Conservation (phyloP, 1,140 invertebrate genomes). For the Parapsyche elsis region DNA sequence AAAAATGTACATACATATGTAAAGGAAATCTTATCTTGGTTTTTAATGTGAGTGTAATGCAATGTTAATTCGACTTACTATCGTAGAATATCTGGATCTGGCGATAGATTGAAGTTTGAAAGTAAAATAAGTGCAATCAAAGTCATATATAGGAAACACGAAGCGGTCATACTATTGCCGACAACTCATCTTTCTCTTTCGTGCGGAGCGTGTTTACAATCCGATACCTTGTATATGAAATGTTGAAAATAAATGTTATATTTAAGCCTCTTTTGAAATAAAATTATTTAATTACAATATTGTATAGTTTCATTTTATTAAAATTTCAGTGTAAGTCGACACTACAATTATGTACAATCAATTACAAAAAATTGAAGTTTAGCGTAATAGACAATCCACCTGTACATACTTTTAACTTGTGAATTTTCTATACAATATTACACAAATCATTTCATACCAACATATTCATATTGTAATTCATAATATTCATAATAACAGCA, state of each 20-base stretch:
- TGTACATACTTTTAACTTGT: too few species aligned
- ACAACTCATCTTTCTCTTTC: slow-evolving; percentile 26
- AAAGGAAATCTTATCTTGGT: background rate
- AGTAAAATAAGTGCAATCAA: slow-evolving; percentile 30
- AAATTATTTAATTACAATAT: too few species aligned
- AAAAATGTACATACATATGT: background rate
- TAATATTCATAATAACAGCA: too few species aligned
- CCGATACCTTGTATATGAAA: slow-evolving; percentile 27
- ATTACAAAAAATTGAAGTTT: too few species aligned
- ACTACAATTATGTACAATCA: too few species aligned
- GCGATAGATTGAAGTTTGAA: slow-evolving; percentile 31
- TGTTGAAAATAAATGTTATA: background rate
- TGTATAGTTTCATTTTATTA: too few species aligned
- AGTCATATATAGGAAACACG: slow-evolving; percentile 12
- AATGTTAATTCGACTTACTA: background rate
- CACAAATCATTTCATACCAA: too few species aligned
- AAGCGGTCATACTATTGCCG: slow-evolving; percentile 22
- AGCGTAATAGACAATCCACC: too few species aligned
- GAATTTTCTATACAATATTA: too few species aligned
- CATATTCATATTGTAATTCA: too few species aligned
- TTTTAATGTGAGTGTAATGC: background rate
- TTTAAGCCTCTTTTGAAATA: background rate
- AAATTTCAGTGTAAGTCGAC: too few species aligned
- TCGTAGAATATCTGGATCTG: slow-evolving; percentile 29
- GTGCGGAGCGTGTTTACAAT: slow-evolving; percentile 23